Base-by-base conservation (phyloP, 2,797 vertebrate species). In the Gymnodraco acuticeps region DNA sequence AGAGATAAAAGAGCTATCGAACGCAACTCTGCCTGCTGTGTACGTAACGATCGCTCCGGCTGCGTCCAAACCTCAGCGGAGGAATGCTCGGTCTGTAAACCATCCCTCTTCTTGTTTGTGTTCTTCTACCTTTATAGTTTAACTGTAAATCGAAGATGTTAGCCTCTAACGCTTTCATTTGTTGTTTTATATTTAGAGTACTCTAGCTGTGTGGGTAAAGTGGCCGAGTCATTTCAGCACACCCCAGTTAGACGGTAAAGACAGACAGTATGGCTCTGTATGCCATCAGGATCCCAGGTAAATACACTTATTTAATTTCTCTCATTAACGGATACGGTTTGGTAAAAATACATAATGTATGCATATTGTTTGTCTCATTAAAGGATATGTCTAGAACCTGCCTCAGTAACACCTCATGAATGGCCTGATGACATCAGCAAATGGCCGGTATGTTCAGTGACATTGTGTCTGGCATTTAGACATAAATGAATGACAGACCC, bases 381-480 rank as follows among this genome's bases (percentile, higher is more conserved):
- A 70, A 99, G 98, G 92, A 97, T 96, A 63, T 99, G 98, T 92
- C 95, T 97, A 50, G 98, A 99, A 89, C 98, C 98, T 6, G 98
- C 97, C 64, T 99, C 98, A 0, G 96, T 96, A 80, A 92, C 96
- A 5, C 98, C 98, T 0, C 98, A 99, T 0, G 97, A 99, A 83
- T 99, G 98, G 98, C 96, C 98, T 0, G 98, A 99, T 87, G 98
- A 99, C 91, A 99, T 99, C 95, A 99, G 97, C 87, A 97, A 96
- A 81, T 99, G 98, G 98, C 98, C 98, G 64, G 98, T 99, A 89
- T 96, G 98, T 94, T 48, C 51, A 43, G 5, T 59, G 1, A 56
- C 80, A 56, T 3, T 0, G 10, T 2, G 0, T 56, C 3, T 67
- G 17, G 3, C 47, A 14, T 48, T 58, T 19, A 67, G 3, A 43